Conservation (phyloP, 23 tunicate species). For the Styela clava region DNA sequence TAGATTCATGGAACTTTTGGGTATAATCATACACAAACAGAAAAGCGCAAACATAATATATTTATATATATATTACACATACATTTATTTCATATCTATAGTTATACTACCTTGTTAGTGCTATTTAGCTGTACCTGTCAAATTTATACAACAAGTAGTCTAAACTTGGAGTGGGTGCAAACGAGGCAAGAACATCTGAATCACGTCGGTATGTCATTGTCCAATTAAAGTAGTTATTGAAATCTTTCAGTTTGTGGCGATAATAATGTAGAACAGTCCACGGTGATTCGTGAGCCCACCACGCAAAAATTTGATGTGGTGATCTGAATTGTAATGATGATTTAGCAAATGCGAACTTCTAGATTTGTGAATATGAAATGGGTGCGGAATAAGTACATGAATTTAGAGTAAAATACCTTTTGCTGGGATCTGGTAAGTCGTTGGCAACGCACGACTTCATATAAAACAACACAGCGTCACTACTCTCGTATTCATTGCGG, state of each 20-base stretch:
- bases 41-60: too few relatives aligned
- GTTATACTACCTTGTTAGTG: too few relatives aligned
- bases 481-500: neutral
- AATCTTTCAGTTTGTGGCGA: constrained; percentile 27
- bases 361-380: too few relatives aligned
- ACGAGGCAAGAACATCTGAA: constrained; percentile 33
- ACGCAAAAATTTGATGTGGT: constrained; percentile 45
- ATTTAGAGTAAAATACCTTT: too few relatives aligned
- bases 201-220: constrained; percentile 53
- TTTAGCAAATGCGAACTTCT: too few relatives aligned
- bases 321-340: too few relatives aligned
- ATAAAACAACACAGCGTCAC: constrained; percentile 47
- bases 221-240: constrained; percentile 44
- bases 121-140: constrained; percentile 49
- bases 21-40: too few relatives aligned
- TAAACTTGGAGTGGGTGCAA: constrained; percentile 34
- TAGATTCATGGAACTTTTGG: too few relatives aligned
- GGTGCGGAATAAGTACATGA: too few relatives aligned
- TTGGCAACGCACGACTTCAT: neutral
- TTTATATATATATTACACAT: too few relatives aligned
- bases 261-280: constrained; percentile 39
- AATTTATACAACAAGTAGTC: constrained; percentile 46
- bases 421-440: neutral
- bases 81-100: too few relatives aligned
- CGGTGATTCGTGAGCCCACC: constrained; percentile 59